Base-by-base conservation (phyloP, 2,797 vertebrate genomes). In the Telmatherina bonti region DNA sequence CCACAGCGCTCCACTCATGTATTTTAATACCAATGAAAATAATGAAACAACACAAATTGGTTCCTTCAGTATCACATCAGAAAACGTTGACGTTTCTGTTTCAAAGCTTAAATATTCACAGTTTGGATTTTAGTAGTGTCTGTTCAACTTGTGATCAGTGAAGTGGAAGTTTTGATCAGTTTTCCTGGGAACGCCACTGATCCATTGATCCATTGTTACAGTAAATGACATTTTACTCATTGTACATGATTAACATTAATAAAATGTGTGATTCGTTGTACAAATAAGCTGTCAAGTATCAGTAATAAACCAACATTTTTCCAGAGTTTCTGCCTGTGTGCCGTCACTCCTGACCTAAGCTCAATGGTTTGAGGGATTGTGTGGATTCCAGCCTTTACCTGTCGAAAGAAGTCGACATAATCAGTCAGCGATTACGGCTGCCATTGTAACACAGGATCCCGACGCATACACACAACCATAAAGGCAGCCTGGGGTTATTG, bases 311-410 rank as follows among this genome's bases (percentile, higher is more conserved):
- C 1, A n/a, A 33, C 43, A 7, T 62, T 52, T 58, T 53, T 20
- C 2, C 51, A 27, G 27, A 45, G 67, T 53, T 54, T 54, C 49
- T 26, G 24, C 22, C 49, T 26, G 65, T 56, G 68, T 12, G 59
- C 62, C 60, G 67, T 89, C 85, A 84, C 84, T 79, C 30, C 72
- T 84, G 74, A 82, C 77, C 77, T 13, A 62, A 45, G 60, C 55
- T 62, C 74, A 75, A 74, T 92, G 74, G 82, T 79, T 74, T 79
- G 55, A 80, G 58, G 84, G 80, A 90, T 89, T 89, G 88, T 76
- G 82, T 69, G 81, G 83, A 88, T 91, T 91, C 88, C 76, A 83
- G 53, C 69, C 62, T 87, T 83, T 86, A 84, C 81, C 82, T 83
- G 82, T 49, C 45, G 75, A 87, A 78, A 89, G 90, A 88, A 87